These are phyloP conservation scores for Campoplex capitator DNA, from an alignment of 2,888 invertebrate species.

Conservation along the genomic window DNA sequence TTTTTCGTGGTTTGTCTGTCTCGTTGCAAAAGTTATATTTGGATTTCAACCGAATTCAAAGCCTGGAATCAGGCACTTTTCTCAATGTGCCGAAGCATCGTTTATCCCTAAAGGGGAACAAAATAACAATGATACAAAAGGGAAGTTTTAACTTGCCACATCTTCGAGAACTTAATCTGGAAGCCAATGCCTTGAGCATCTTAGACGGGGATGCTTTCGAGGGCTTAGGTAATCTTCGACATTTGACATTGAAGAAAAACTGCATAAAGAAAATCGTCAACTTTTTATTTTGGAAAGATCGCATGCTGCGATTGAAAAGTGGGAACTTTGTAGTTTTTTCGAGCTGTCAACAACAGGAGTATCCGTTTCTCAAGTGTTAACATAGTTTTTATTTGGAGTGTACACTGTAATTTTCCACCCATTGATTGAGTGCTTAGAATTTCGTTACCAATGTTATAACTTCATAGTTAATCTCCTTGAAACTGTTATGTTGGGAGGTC, in stretches of 20 bases:
- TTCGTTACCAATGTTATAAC: not conserved
- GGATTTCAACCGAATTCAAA: constrained; percentile 83
- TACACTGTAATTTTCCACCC: not conserved
- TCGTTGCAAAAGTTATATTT: constrained; percentile 82
- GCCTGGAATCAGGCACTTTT: constrained; percentile 83
- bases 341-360: not conserved
- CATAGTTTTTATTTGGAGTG: not conserved
- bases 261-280: constrained; percentile 34
- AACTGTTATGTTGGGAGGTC: constrained; percentile 65
- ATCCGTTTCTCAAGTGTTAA: not conserved
- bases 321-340: not conserved
- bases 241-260: constrained; percentile 43
- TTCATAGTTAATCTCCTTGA: not conserved
- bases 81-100: constrained; percentile 69
- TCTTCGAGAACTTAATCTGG: constrained; percentile 84
- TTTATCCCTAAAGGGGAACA: constrained; percentile 48
- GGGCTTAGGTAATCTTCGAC: constrained; percentile 38
- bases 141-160: constrained; percentile 53
- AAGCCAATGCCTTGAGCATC: constrained; percentile 57
- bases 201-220: constrained; percentile 54
- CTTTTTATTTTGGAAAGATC: not conserved
- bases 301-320: not conserved
- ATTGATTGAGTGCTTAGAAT: not conserved
- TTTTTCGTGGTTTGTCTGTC: constrained; percentile 81
- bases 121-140: constrained; percentile 49